phyloP scores from a whole-genome alignment of 2,888 invertebrate species.

The Bibio marci region DNA sequence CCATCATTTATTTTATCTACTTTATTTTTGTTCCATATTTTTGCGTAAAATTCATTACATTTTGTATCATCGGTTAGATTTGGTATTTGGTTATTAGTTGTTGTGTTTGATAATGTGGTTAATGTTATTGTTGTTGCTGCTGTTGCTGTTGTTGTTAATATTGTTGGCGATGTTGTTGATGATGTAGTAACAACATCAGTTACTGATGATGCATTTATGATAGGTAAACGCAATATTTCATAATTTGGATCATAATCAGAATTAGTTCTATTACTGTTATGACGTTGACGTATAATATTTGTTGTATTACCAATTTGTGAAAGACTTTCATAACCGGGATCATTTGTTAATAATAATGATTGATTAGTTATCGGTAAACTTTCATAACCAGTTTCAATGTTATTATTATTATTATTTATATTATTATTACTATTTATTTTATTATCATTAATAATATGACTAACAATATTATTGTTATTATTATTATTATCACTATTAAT shows the following conservation, averaged over 20 bases:
- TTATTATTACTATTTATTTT: constrained; percentile 2
- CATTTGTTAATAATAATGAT: constrained; percentile 31
- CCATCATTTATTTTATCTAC: constrained; percentile 6
- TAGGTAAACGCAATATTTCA: constrained; percentile 46
- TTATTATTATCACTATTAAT: background rate
- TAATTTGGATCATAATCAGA: constrained; percentile 63
- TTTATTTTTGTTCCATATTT: constrained; percentile 22
- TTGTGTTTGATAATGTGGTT: constrained; percentile 5
- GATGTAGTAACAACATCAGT: too few relatives aligned
- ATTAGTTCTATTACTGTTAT: constrained; percentile 23
- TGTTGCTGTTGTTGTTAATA: too few relatives aligned
- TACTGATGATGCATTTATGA: too few relatives aligned
- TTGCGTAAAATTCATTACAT: constrained; percentile 27
- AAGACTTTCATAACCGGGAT: constrained; percentile 59
- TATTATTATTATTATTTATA: too few relatives aligned
- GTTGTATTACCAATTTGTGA: constrained; percentile 12
- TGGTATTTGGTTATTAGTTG: too few relatives aligned
- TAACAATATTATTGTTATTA: background rate
- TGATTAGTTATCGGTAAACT: constrained; percentile 21
- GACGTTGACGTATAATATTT: constrained; percentile 15
- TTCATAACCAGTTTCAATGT: constrained; percentile 20
- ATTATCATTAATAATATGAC: background rate
- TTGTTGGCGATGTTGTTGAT: too few relatives aligned
- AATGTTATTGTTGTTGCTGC: constrained; percentile 16
- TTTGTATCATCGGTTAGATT: constrained; percentile 6